Percentiles rank a stretch among this genome's conserved stretches.
Conservation (phyloP, 1,140 invertebrate genomes). For the Drosophila nasuta region DNA sequence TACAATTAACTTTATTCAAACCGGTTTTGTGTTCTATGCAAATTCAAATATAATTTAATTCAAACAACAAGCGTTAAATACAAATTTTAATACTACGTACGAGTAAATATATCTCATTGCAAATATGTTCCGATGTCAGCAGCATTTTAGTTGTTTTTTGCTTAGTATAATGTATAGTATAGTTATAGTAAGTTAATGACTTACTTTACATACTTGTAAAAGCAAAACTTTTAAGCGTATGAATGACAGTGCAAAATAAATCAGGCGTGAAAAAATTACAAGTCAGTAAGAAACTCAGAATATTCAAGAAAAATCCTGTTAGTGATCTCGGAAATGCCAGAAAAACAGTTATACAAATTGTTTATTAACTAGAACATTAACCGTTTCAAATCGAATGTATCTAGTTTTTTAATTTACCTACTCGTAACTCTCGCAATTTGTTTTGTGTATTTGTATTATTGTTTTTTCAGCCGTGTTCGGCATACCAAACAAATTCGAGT, state of each 20-base stretch:
- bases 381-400: background rate
- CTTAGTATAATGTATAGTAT: no score
- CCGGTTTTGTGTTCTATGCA: background rate
- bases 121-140: background rate
- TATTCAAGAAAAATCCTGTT: background rate
- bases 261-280: background rate
- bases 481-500: constrained; percentile 33
- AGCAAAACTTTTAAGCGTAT: background rate
- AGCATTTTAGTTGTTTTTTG: background rate
- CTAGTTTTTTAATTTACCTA: constrained; percentile 5
- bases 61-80: background rate
- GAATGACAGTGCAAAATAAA: background rate
- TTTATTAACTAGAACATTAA: background rate
- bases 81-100: background rate
- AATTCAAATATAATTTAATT: background rate
- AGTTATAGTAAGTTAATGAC: constrained; percentile 1
- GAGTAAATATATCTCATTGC: background rate
- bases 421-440: background rate
- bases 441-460: background rate
- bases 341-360: background rate
- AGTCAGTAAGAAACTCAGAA: background rate
- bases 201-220: background rate
- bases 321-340: background rate
- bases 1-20: background rate
- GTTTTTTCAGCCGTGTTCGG: constrained; percentile 42